phyloP scores from a whole-genome alignment of 2,113 vertebrate species.

The Leptobrachium ailaonicum region DNA sequence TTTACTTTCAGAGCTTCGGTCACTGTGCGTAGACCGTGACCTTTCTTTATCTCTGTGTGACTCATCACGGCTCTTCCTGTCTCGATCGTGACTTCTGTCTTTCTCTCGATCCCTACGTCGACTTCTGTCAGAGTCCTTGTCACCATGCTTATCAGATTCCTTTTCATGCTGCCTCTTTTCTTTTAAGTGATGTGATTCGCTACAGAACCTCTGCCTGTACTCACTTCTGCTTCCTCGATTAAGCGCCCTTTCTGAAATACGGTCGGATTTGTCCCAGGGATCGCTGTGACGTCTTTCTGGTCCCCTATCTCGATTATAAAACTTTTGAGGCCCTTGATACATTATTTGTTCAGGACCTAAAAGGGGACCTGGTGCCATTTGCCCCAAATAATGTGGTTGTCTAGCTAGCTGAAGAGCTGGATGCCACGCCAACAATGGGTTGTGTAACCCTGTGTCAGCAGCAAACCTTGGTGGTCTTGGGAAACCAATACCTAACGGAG shows the following conservation, averaged over 20 bases:
- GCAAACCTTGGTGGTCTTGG: constrained; percentile 55
- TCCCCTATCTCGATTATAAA: constrained; percentile 76
- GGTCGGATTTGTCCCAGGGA: constrained; percentile 83
- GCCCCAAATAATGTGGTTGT: constrained; percentile 71
- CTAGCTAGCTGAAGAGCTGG: constrained; percentile 69
- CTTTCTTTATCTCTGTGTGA: constrained; percentile 77
- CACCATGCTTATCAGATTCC: constrained; percentile 74
- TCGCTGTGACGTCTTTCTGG: constrained; percentile 80
- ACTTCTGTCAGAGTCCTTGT: constrained; percentile 73
- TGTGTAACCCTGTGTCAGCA: constrained; percentile 59
- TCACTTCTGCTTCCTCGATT: constrained; percentile 77
- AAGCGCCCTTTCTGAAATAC: constrained; percentile 69
- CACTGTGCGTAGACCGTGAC: constrained; percentile 65
- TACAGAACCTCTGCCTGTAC: constrained; percentile 76
- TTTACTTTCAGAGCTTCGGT: constrained; percentile 68
- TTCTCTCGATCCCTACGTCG: constrained; percentile 69
- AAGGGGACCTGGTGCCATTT: constrained; percentile 65
- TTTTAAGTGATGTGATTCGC: constrained; percentile 80
- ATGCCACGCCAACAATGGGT: constrained; percentile 73
- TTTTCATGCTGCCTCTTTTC: constrained; percentile 83
- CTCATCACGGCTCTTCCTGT: constrained; percentile 72
- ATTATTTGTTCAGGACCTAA: constrained; percentile 62
- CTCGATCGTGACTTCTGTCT: constrained; percentile 72
- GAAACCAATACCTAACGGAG: constrained; percentile 73
- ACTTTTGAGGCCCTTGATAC: constrained; percentile 72